Percentiles rank a stretch among this genome's conserved stretches.
Evolutionary conservation across 2,113 vertebrate genomes (phyloP).

Genomic region (Trichechus manatus): DNA sequence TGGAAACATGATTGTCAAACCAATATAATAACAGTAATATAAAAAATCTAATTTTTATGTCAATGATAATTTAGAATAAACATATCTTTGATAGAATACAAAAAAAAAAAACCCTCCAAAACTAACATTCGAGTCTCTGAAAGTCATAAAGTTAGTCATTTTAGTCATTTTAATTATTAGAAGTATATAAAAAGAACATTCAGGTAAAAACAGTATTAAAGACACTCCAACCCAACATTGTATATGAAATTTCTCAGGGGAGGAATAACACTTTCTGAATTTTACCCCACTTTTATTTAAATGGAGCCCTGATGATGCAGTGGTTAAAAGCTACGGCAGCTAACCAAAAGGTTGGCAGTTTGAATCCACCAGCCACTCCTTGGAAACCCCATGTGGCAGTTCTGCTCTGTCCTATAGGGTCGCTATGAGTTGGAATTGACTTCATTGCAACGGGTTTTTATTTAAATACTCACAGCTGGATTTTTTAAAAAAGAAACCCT

Average conservation of each 20-base stretch:
- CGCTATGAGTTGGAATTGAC: too few relatives aligned
- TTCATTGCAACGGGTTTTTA: neutral
- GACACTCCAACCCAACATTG: neutral
- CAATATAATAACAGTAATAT: neutral
- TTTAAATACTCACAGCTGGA: neutral
- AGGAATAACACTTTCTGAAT: neutral
- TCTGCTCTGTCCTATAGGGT: too few relatives aligned
- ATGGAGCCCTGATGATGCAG: neutral
- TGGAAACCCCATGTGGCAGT: too few relatives aligned
- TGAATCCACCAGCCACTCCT: too few relatives aligned
- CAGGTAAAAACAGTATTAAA: neutral
- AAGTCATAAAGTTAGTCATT: neutral
- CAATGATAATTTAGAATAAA: neutral
- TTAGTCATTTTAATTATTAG: neutral
- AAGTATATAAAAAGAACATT: neutral
- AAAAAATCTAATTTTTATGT: neutral
- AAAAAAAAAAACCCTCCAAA: neutral
- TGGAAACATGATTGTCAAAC: neutral
- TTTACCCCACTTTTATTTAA: neutral
- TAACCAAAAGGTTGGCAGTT: too few relatives aligned
- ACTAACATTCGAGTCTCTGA: neutral
- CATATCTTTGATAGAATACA: neutral
- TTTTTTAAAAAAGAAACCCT: constrained; percentile 44
- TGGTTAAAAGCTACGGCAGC: too few relatives aligned
- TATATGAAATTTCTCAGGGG: neutral